These are phyloP conservation scores for Petrocephalus microphthalmus DNA, from an alignment of 2,113 vertebrate species.

Conservation along the genomic window DNA sequence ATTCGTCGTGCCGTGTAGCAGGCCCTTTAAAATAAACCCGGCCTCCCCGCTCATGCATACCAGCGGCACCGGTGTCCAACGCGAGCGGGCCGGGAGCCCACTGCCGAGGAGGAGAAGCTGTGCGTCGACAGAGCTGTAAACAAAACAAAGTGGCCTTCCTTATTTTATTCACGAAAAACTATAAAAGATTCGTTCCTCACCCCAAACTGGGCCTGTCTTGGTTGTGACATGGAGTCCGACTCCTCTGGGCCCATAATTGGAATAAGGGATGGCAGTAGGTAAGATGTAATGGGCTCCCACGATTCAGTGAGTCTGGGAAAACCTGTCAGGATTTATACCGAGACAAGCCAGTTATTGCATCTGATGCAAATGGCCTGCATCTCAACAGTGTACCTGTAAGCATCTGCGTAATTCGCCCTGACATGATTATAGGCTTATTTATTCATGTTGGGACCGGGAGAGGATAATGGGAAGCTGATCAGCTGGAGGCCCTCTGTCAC, in stretches of 20 bases:
- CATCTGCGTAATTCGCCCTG: slow-evolving; percentile 14
- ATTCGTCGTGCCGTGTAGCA: background rate
- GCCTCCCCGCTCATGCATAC: background rate
- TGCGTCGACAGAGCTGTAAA: background rate
- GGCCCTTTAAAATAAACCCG: background rate
- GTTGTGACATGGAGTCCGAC: background rate
- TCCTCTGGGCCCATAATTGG: slow-evolving; percentile 17
- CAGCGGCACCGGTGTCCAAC: background rate
- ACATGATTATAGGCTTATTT: slow-evolving; percentile 22
- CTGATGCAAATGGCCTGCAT: slow-evolving; percentile 23
- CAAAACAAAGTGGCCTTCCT: slow-evolving; percentile 10
- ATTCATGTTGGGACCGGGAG: slow-evolving; percentile 9
- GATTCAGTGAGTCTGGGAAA: slow-evolving; percentile 14
- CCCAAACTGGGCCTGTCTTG: background rate
- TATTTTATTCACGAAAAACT: background rate
- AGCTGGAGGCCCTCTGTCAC: background rate
- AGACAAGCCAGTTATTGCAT: slow-evolving; percentile 19
- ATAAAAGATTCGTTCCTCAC: background rate
- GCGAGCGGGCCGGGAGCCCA: background rate
- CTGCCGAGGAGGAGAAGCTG: background rate
- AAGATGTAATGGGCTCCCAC: slow-evolving; percentile 15
- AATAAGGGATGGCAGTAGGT: slow-evolving; percentile 14
- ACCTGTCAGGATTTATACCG: slow-evolving; percentile 24
- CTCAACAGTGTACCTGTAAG: background rate
- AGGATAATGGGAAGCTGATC: slow-evolving; percentile 2